phyloP scores from a whole-genome alignment of 2,113 vertebrate species.

The Trachemys scripta region DNA sequence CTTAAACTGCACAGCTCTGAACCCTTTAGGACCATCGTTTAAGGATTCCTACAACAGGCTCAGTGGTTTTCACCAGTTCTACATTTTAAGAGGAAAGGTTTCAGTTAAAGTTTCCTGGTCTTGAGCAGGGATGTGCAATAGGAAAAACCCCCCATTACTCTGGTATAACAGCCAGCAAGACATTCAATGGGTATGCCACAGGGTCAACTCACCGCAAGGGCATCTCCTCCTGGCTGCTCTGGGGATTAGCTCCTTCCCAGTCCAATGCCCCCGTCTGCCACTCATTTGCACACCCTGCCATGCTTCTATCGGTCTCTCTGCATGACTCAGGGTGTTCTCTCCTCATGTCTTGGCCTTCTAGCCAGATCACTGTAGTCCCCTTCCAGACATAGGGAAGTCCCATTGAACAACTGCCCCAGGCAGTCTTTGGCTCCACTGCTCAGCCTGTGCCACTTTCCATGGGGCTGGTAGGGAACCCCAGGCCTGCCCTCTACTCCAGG shows the following conservation, averaged over 20 bases:
- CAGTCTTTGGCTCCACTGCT: not conserved
- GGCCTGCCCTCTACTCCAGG: not conserved
- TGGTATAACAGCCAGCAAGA: not conserved
- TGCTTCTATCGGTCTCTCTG: not conserved
- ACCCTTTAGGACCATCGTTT: not conserved
- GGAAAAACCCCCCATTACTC: not conserved
- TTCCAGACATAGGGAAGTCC: not conserved
- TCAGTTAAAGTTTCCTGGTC: not conserved
- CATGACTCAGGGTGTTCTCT: not conserved
- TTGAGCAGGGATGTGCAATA: rapidly evolving
- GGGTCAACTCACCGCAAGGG: not conserved
- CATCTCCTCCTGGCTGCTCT: not conserved
- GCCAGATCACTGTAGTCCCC: not conserved
- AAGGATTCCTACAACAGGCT: rapidly evolving
- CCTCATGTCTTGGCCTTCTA: not conserved
- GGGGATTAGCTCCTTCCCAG: too few relatives aligned
- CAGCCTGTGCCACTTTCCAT: not conserved
- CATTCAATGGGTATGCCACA: not conserved
- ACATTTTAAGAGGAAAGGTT: not conserved
- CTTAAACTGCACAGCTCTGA: not conserved
- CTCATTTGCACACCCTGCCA: not conserved
- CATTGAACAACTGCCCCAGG: not conserved
- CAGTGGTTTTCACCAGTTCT: not conserved
- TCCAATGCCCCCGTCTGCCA: not conserved
- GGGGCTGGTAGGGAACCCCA: not conserved